Base-by-base conservation (phyloP, 1,140 invertebrate genomes). In the Drosophila triauraria region DNA sequence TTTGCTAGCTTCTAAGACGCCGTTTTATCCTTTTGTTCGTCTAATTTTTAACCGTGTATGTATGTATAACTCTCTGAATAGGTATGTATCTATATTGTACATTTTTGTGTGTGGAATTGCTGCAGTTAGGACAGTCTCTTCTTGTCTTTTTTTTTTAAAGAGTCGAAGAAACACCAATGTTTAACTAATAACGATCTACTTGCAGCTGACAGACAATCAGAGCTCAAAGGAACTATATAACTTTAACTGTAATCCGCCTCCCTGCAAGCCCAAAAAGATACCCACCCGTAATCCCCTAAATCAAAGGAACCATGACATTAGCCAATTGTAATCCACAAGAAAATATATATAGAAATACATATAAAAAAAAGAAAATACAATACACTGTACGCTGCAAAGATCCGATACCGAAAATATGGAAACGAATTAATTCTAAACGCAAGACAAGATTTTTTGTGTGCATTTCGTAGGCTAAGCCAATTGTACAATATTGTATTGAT, bases 151-250 rank as follows among this genome's bases (percentile, higher is more conserved):
- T n/a, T 27, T 1, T 42, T 12, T 35, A 42, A 32, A 46, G 56
- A 64, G 58, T 43, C 9, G 46, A 17, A 12, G 40, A 17, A 20
- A 51, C 20, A 62, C 38, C 35, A 44, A 56, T 61, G 47, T 64
- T 58, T n/a, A 46, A 80, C 48, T 53, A 68, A 63, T 48, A 71
- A 60, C 78, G 68, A 72, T 72, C 54, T 80, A 79, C 64, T 84
- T 78, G 84, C 84, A 88, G 85, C 81, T 84, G 81, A 85, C 85
- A 90, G 85, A 88, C 85, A 88, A 88, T 88, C 85, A 88, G 78
- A 85, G 75, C 70, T 90, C 75, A 84, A 87, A 87, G 50, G 54
- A 68, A 79, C 62, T 78, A 54, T 51, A 54, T 51, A 54, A 58
- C 53, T 44, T 63, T 57, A 56, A 62, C 30, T 63, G 58, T 35